Base-by-base conservation (phyloP, 23 tunicate genomes). In the Styela clava region DNA sequence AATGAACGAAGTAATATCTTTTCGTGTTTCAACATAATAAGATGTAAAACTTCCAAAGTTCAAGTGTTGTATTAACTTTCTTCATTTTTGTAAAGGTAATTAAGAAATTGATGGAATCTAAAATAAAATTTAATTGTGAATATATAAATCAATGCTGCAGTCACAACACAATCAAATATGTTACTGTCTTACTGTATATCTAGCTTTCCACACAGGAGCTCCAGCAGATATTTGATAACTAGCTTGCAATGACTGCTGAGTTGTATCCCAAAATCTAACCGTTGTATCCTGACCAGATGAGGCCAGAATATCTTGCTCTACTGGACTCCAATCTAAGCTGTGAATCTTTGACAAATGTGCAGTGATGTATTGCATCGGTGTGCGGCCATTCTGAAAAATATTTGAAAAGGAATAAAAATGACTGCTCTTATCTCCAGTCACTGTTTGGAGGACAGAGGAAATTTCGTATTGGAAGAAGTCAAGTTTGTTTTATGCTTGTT, bases 331-430 rank as follows among this genome's bases (percentile, higher is more conserved):
- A 51, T 93, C 93, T 23, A 93, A 82, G 34, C 79, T 79, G 56
- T 87, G 78, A 29, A 93, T 93, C 67, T 81, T 88, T 23, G 98
- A 93, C 24, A 87, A 31, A 81, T 93, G 98, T 51, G 93, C 98
- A 52, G 89, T 87, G 63, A 93, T 87, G 73, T 81, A 87, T 31
- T 88, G 87, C 12, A 61, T 44, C 9, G 98, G 89, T 2, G 89
- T 69, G 61, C 88, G 82, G 24, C 83, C 86, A 62, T 91, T 85
- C 97, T 91, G 69, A n/a, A 61, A 7, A 34, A 63, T 24, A 86
- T 12, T 12, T 30, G 36, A 19, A 23, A 19, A 26, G 7, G 0
- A 21, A 23, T 0, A 21, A 61, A 0, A 61, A 0, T 61, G n/a
- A n/a, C n/a, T n/a, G n/a, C n/a, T n/a, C n/a, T n/a, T n/a, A n/a